Conservation (phyloP, 2,797 vertebrate species). For the Siniperca obscura region DNA sequence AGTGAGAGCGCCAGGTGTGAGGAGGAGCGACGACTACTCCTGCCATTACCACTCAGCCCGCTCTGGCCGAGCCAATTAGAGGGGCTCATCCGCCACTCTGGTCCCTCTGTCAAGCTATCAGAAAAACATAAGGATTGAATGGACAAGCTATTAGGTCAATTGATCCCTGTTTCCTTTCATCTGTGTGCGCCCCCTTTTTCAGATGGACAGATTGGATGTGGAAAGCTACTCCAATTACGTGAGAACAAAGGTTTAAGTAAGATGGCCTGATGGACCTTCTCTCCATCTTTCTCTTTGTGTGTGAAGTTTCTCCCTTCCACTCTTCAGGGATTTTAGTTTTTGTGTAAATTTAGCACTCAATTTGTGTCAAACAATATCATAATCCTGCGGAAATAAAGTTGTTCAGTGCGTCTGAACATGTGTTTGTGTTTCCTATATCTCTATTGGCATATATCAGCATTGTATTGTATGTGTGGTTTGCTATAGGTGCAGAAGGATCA, state of each 20-base stretch:
- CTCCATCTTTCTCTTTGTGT: conserved; percentile 22
- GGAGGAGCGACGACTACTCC: conserved; percentile 56
- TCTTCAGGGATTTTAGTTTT: conserved; percentile 17
- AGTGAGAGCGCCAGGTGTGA: conserved; percentile 69
- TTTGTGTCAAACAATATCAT: conserved; percentile 23
- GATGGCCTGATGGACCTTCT: conserved; percentile 27
- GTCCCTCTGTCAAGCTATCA: conserved; percentile 68
- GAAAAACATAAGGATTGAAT: conserved; percentile 82
- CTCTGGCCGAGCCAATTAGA: conserved; percentile 73
- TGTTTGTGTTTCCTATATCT: conserved; percentile 11
- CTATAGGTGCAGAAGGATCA: conserved; percentile 30
- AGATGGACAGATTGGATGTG: conserved; percentile 66
- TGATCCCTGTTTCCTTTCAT: conserved; percentile 81
- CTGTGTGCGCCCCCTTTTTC: conserved; percentile 64
- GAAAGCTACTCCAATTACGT: conserved; percentile 66
- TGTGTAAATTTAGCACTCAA: background rate
- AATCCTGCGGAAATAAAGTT: conserved; percentile 20
- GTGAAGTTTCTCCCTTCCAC: conserved; percentile 3
- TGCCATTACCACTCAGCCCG: conserved; percentile 66
- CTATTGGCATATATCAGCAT: background rate
- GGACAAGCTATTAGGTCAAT: conserved; percentile 81
- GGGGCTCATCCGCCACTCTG: conserved; percentile 53
- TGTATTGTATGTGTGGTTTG: background rate
- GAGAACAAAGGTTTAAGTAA: conserved; percentile 56
- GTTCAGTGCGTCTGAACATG: background rate